These are phyloP conservation scores for Automeris io DNA, from an alignment of 2,888 invertebrate species.

Conservation along the genomic window DNA sequence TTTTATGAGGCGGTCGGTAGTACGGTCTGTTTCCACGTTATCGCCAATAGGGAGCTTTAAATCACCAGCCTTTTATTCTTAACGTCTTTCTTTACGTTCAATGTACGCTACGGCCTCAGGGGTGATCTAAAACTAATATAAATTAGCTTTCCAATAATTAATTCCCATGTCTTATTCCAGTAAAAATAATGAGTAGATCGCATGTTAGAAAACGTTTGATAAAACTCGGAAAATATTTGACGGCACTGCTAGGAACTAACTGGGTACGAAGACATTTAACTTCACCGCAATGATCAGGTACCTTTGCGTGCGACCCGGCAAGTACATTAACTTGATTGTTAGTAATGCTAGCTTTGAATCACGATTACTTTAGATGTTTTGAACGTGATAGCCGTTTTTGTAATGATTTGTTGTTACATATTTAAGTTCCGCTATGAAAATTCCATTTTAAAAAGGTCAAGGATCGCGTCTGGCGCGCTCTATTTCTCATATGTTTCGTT, in stretches of 20 bases:
- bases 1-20: slow-evolving; percentile 61
- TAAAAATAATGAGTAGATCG: slow-evolving; percentile 25
- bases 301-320: slow-evolving; percentile 29
- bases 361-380: background rate
- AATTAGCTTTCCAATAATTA: slow-evolving; percentile 8
- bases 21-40: slow-evolving; percentile 61
- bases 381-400: background rate
- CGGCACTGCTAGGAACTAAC: slow-evolving; percentile 32
- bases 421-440: slow-evolving; percentile 13
- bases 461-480: slow-evolving; percentile 24
- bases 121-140: background rate
- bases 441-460: slow-evolving; percentile 29
- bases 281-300: slow-evolving; percentile 42
- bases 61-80: slow-evolving; percentile 64
- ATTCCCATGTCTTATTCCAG: slow-evolving; percentile 2
- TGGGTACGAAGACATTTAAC: slow-evolving; percentile 45
- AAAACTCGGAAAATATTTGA: slow-evolving; percentile 26
- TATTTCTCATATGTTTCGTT: slow-evolving; percentile 21
- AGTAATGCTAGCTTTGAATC: background rate
- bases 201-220: slow-evolving; percentile 24
- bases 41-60: slow-evolving; percentile 61
- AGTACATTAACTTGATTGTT: slow-evolving; percentile 6
- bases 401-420: background rate
- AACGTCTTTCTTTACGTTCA: slow-evolving; percentile 48
- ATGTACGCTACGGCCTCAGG: slow-evolving; percentile 22